These are phyloP conservation scores for Allophyes oxyacanthae DNA, from an alignment of 2,888 invertebrate species.

Conservation along the genomic window DNA sequence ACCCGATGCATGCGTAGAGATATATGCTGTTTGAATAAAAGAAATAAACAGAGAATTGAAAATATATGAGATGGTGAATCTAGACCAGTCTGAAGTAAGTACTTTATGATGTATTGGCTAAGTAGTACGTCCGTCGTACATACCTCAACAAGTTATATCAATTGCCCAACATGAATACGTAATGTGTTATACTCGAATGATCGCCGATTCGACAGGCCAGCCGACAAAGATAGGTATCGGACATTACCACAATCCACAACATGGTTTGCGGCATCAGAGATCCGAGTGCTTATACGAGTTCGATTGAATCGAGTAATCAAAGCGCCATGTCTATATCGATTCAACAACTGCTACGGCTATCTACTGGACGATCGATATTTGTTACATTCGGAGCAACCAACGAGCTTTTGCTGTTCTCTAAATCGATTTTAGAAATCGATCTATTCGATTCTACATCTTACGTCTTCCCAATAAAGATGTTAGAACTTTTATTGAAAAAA, in stretches of 20 bases:
- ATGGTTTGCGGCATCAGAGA: slow-evolving; percentile 69
- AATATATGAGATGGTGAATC: slow-evolving; percentile 32
- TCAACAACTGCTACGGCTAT: slow-evolving; percentile 84
- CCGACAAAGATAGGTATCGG: slow-evolving; percentile 84
- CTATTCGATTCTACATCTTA: slow-evolving; percentile 60
- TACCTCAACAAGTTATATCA: slow-evolving; percentile 78
- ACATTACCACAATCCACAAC: slow-evolving; percentile 80
- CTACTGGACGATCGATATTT: slow-evolving; percentile 84
- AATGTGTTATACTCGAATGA: slow-evolving; percentile 80
- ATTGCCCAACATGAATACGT: slow-evolving; percentile 83
- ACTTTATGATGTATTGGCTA: slow-evolving; percentile 9
- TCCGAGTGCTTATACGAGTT: slow-evolving; percentile 75
- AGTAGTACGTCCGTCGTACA: slow-evolving; percentile 27
- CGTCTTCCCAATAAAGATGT: slow-evolving; percentile 27
- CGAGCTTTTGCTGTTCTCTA: slow-evolving; percentile 61
- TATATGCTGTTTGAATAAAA: slow-evolving; percentile 37
- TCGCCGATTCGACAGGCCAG: slow-evolving; percentile 75
- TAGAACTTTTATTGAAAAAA: slow-evolving; percentile 6
- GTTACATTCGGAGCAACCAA: slow-evolving; percentile 80
- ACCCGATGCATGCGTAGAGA: slow-evolving; percentile 43
- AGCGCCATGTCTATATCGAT: slow-evolving; percentile 86
- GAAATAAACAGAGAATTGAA: slow-evolving; percentile 31
- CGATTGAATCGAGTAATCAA: slow-evolving; percentile 87
- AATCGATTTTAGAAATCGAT: slow-evolving; percentile 50
- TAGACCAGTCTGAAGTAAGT: slow-evolving; percentile 15